Evolutionary conservation across 2,888 invertebrate species (phyloP).

Genomic region (Rhagonycha fulva): DNA sequence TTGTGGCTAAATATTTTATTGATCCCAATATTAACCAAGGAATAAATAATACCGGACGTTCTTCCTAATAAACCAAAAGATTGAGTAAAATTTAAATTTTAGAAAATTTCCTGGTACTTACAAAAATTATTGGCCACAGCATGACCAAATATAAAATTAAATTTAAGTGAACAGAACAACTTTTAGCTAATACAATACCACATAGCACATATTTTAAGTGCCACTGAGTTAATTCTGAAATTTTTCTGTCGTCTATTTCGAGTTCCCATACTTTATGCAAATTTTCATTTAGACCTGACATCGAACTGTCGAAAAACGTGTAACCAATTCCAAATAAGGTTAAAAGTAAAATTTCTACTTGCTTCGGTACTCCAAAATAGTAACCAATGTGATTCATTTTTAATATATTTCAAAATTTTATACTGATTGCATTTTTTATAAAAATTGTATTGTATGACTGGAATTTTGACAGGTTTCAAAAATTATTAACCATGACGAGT

Average conservation of each 20-base stretch:
- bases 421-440: background rate
- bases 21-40: conserved; percentile 61
- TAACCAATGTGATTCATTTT: conserved; percentile 36
- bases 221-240: conserved; percentile 55
- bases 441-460: background rate
- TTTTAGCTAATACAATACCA: conserved; percentile 59
- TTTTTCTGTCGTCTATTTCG: conserved; percentile 55
- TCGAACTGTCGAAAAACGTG: conserved; percentile 61
- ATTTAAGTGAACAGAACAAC: conserved; percentile 62
- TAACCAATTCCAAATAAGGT: conserved; percentile 58
- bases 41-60: conserved; percentile 57
- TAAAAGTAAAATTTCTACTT: conserved; percentile 60
- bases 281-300: conserved; percentile 61
- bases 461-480: conserved; percentile 7
- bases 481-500: background rate
- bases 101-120: conserved; percentile 40
- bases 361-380: conserved; percentile 56
- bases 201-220: conserved; percentile 59
- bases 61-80: conserved; percentile 52
- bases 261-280: conserved; percentile 62
- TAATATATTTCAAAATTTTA: background rate
- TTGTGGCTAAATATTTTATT: conserved; percentile 56
- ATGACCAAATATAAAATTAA: conserved; percentile 61
- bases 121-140: conserved; percentile 62
- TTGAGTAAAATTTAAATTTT: background rate